Evolutionary conservation across 2,888 invertebrate genomes (phyloP).

Genomic region (Platycheirus rosarum): DNA sequence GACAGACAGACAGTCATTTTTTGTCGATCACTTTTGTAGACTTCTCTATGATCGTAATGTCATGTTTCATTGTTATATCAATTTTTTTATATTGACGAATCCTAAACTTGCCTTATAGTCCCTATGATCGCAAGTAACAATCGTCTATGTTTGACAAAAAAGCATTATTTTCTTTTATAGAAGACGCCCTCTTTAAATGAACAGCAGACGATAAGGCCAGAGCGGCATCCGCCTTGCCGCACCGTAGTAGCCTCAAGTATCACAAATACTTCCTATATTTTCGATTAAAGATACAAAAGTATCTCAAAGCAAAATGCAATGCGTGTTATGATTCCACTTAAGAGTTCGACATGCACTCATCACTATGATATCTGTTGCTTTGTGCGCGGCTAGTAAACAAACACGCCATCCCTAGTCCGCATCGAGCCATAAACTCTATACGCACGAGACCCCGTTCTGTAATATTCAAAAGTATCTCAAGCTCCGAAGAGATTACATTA

Average conservation of each 20-base stretch:
- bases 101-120: too few species aligned
- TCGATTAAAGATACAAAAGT: constrained; percentile 45
- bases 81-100: too few species aligned
- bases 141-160: too few species aligned
- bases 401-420: constrained; percentile 26
- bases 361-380: constrained; percentile 54
- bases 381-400: constrained; percentile 34
- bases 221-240: too few species aligned
- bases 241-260: too few species aligned
- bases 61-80: too few species aligned
- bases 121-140: too few species aligned
- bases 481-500: constrained; percentile 49
- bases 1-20: too few species aligned
- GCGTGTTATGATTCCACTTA: constrained; percentile 66
- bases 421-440: constrained; percentile 24
- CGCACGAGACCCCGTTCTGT: constrained; percentile 1
- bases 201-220: not conserved
- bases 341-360: constrained; percentile 64
- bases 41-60: too few species aligned
- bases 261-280: constrained; percentile 41
- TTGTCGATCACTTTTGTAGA: too few species aligned
- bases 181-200: constrained; percentile 14
- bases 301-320: constrained; percentile 56
- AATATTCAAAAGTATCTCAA: constrained; percentile 56
- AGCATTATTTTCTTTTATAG: too few species aligned